Evolutionary conservation across 2,113 vertebrate genomes (phyloP).

Genomic region (Chroicocephalus ridibundus): DNA sequence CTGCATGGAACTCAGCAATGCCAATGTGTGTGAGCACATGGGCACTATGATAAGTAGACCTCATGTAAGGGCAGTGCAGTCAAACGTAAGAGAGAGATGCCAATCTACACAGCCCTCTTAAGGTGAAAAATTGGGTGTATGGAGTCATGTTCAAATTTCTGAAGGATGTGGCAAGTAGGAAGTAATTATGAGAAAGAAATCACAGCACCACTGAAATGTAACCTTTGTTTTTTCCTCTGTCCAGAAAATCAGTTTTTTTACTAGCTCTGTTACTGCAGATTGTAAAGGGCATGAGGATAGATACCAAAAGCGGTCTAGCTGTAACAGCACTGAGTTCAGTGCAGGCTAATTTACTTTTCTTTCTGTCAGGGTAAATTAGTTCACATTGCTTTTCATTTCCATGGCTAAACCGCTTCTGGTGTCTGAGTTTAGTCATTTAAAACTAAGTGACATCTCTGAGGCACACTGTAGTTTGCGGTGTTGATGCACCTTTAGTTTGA

Average conservation of each 20-base stretch:
- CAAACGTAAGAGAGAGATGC: neutral
- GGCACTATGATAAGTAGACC: neutral
- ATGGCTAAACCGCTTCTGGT: neutral
- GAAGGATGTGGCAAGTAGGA: neutral
- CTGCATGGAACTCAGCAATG: neutral
- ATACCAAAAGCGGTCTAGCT: neutral
- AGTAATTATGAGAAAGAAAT: neutral
- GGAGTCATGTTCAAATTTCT: neutral
- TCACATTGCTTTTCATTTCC: neutral
- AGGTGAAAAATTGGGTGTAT: neutral
- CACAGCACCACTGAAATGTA: neutral
- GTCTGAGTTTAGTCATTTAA: neutral
- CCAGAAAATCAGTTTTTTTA: neutral
- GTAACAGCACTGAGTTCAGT: neutral
- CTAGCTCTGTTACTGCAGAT: neutral
- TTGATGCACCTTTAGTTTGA: neutral
- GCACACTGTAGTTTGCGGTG: neutral
- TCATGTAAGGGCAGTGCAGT: neutral
- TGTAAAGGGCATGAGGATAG: neutral
- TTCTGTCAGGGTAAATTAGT: conserved; percentile 2
- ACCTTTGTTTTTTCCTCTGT: neutral
- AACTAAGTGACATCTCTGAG: neutral
- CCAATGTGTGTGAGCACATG: neutral
- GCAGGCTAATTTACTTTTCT: neutral
- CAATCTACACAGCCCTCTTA: neutral